Evolutionary conservation across 2,797 vertebrate species (phyloP).

Genomic region (Otus scops): DNA sequence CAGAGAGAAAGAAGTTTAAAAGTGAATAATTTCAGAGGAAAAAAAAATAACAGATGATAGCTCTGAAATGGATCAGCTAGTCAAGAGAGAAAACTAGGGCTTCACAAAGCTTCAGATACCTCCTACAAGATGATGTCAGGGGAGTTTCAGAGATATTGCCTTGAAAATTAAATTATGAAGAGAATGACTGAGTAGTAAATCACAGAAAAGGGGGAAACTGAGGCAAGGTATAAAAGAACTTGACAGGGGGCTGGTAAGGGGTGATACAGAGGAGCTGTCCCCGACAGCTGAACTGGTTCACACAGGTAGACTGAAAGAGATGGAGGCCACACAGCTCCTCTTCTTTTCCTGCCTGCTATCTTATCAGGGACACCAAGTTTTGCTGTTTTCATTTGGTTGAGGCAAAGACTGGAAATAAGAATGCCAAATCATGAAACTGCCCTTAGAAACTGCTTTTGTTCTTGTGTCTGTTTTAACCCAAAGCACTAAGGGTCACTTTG

Average conservation of each 20-base stretch:
- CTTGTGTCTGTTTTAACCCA: not conserved
- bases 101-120: not conserved
- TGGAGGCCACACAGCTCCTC: not conserved
- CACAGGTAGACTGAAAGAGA: not conserved
- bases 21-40: not conserved
- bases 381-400: not conserved
- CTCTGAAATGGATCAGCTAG: not conserved
- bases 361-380: not conserved
- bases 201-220: not conserved
- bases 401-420: not conserved
- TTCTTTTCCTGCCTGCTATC: not conserved
- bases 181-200: not conserved
- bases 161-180: not conserved
- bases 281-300: not conserved
- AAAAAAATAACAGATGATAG: not conserved
- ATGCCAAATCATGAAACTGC: not conserved
- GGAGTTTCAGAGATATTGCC: not conserved
- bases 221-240: not conserved
- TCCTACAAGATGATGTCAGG: not conserved
- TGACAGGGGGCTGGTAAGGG: not conserved
- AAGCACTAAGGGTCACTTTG: not conserved
- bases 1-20: not conserved
- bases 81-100: not conserved
- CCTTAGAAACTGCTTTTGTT: not conserved
- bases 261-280: not conserved